phyloP scores from a whole-genome alignment of 2,888 invertebrate genomes.

The Papilio elwesi region DNA sequence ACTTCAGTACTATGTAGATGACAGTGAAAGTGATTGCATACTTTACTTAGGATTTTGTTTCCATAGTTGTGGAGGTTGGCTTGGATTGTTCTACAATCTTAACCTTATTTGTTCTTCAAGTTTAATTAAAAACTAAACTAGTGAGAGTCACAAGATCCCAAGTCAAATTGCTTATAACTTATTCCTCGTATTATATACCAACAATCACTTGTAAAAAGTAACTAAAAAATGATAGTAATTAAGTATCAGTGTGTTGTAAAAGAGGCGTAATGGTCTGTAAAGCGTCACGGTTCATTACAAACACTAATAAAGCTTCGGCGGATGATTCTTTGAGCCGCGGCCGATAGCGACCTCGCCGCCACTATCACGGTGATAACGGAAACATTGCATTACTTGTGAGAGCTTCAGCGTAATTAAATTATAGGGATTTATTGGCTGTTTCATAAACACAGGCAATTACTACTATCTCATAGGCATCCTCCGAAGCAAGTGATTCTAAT shows the following conservation, averaged over 20 bases:
- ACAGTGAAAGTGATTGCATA: too few species aligned
- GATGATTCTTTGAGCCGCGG: neutral
- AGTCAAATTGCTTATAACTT: too few species aligned
- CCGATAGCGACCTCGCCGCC: neutral
- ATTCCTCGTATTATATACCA: too few species aligned
- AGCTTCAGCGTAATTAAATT: constrained; percentile 21
- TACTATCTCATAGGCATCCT: neutral
- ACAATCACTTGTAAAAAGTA: too few species aligned
- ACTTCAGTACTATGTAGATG: too few species aligned
- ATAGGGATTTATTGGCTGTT: constrained; percentile 11
- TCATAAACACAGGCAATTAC: neutral
- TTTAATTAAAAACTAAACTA: too few species aligned
- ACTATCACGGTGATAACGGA: constrained; percentile 15
- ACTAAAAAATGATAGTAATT: too few species aligned
- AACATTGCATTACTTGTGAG: constrained; percentile 12
- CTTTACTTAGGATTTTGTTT: too few species aligned
- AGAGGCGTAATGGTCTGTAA: neutral
- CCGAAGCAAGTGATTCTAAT: neutral
- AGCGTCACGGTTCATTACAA: constrained; percentile 26
- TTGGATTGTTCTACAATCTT: too few species aligned
- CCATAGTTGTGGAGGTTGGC: too few species aligned
- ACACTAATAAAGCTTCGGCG: constrained; percentile 28
- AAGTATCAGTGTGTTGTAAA: neutral
- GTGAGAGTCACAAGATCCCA: too few species aligned
- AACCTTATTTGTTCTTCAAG: too few species aligned